These are phyloP conservation scores for Sebastes elongatus DNA, from an alignment of 2,797 vertebrate genomes.

Conservation along the genomic window DNA sequence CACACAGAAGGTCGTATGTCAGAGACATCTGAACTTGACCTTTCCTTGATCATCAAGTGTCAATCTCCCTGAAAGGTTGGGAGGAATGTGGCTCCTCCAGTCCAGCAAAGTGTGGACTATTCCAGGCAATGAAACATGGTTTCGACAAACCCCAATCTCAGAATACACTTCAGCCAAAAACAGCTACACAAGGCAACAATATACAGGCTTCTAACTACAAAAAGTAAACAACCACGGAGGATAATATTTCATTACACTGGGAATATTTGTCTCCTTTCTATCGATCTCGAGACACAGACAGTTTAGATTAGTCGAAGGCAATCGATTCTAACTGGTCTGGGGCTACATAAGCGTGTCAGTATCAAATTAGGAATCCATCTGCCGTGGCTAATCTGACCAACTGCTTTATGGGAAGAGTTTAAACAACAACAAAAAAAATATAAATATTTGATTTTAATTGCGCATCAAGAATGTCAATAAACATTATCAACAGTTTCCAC, in stretches of 20 bases:
- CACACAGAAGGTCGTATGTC: not conserved
- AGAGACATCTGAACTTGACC: not conserved
- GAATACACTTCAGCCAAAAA: not conserved
- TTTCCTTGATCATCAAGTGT: not conserved
- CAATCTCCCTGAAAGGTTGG: not conserved
- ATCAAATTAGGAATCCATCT: conserved; percentile 8
- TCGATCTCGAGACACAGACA: not conserved
- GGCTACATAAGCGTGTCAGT: not conserved
- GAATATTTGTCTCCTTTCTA: not conserved
- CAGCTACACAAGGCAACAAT: not conserved
- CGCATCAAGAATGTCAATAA: conserved; percentile 42
- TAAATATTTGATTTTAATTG: conserved; percentile 35
- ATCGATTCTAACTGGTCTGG: not conserved
- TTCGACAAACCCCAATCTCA: not conserved
- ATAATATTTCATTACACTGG: not conserved
- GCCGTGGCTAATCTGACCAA: not conserved
- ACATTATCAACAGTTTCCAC: conserved; percentile 12
- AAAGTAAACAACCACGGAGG: not conserved
- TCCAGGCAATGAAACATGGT: not conserved
- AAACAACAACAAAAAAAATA: not conserved
- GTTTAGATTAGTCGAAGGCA: not conserved
- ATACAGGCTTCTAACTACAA: not conserved
- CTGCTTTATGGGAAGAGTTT: not conserved
- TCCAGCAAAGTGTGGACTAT: not conserved
- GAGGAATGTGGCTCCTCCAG: conserved; percentile 41